Base-by-base conservation (phyloP, 2,113 vertebrate species). In the Cinclus mexicanus region DNA sequence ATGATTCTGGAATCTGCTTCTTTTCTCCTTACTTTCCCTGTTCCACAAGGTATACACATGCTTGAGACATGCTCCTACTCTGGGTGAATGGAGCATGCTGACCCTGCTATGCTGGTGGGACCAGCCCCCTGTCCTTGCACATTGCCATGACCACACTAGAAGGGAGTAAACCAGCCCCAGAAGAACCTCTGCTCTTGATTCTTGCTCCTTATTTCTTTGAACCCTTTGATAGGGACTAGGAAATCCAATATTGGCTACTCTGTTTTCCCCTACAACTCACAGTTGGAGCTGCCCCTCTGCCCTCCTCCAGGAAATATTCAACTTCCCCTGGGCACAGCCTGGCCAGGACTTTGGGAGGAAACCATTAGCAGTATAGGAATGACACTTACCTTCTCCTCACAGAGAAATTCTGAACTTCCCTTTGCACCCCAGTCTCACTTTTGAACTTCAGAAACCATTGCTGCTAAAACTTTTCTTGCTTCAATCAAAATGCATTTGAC, bases 401-500 rank as follows among this genome's bases (percentile, higher is more conserved):
- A 78, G 2, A n/a, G 49, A 65, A 65, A 13, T 84, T 50, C 42
- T 70, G 87, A 82, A 57, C 26, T 33, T 75, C 46, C 35, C 60
- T 87, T 95, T 82, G 78, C 69, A 68, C n/a, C 25, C 47, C 13
- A 1, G n/a, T 74, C 79, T 95, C 89, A 35, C 55, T 69, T 81
- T 86, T 79, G 79, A 53, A 88, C 67, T 92, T 53, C 55, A 86
- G 33, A 79, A 94, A 91, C 65, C 15, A n/a, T 4, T 59, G 52
- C 33, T 93, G 92, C 80, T 78, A 93, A 95, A 93, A 87, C 46
- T 8, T 44, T 46, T 59, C 83, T 83, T 61, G 20, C 63, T 83
- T 87, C 95, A 92, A 83, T 77, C 77, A 91, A 91, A 96, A 92
- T 63, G 56, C 83, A 92, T 93, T 93, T 95, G 93, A 94, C 56